phyloP scores from a whole-genome alignment of 2,888 invertebrate species.

The Theretra japonica region DNA sequence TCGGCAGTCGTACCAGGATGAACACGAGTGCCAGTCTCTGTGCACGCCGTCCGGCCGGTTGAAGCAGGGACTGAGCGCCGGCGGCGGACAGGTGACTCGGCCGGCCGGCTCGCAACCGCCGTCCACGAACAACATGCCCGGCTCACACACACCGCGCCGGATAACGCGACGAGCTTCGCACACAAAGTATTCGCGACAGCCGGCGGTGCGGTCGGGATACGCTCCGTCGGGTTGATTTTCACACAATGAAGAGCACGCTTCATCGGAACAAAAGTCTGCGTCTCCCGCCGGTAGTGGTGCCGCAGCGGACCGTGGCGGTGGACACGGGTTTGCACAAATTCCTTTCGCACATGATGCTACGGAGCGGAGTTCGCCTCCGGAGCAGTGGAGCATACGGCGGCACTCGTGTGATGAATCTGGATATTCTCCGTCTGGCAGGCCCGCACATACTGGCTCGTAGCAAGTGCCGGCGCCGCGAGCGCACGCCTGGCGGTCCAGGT shows the following conservation, averaged over 20 bases:
- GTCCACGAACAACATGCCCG: constrained; percentile 79
- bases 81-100: constrained; percentile 74
- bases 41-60: constrained; percentile 75
- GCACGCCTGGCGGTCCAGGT: constrained; percentile 81
- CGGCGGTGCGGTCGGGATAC: constrained; percentile 81
- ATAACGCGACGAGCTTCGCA: constrained; percentile 82
- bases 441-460: constrained; percentile 85
- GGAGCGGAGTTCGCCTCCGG: constrained; percentile 72
- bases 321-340: constrained; percentile 62
- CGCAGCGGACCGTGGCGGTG: constrained; percentile 71
- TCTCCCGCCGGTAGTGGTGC: constrained; percentile 80
- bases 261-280: constrained; percentile 79
- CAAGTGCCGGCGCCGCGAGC: constrained; percentile 83
- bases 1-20: constrained; percentile 79
- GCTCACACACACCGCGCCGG: constrained; percentile 83
- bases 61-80: constrained; percentile 75
- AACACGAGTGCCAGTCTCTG: constrained; percentile 77
- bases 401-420: constrained; percentile 85
- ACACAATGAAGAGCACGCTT: constrained; percentile 79
- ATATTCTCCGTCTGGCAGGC: constrained; percentile 83
- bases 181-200: constrained; percentile 85
- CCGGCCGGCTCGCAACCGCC: constrained; percentile 79
- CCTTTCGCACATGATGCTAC: constrained; percentile 66
- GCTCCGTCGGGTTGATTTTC: constrained; percentile 82
- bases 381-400: constrained; percentile 78